phyloP scores from a whole-genome alignment of 2,797 vertebrate genomes.

The Falco peregrinus region DNA sequence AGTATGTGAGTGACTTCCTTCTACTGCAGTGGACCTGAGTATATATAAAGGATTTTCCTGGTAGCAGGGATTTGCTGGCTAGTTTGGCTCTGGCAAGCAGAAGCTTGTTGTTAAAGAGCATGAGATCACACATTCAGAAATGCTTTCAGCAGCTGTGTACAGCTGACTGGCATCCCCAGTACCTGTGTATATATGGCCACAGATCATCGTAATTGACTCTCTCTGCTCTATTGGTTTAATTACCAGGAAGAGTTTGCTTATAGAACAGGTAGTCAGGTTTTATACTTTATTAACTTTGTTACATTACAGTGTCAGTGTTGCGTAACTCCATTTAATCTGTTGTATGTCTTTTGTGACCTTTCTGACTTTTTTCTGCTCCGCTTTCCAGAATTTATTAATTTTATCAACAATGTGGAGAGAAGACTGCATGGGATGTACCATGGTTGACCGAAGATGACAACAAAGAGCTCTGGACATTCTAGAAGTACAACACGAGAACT shows the following conservation, averaged over 20 bases:
- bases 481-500: background rate
- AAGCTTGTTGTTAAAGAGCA: background rate
- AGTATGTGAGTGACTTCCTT: background rate
- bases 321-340: background rate
- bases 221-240: conserved; percentile 55
- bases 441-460: background rate
- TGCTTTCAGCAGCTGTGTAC: background rate
- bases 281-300: conserved; percentile 36
- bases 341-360: conserved; percentile 8
- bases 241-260: conserved; percentile 51
- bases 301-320: conserved; percentile 4
- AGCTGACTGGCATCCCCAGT: background rate
- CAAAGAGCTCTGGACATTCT: background rate
- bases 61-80: background rate
- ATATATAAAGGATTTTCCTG: background rate
- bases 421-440: background rate
- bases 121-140: background rate
- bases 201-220: background rate
- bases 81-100: background rate
- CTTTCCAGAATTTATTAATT: background rate
- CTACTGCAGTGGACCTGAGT: background rate
- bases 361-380: background rate
- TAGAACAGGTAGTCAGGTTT: conserved; percentile 42
- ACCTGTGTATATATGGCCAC: background rate
- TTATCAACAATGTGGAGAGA: background rate